Conservation (phyloP, 2,888 invertebrate species). For the Tetranychus truncatus region DNA sequence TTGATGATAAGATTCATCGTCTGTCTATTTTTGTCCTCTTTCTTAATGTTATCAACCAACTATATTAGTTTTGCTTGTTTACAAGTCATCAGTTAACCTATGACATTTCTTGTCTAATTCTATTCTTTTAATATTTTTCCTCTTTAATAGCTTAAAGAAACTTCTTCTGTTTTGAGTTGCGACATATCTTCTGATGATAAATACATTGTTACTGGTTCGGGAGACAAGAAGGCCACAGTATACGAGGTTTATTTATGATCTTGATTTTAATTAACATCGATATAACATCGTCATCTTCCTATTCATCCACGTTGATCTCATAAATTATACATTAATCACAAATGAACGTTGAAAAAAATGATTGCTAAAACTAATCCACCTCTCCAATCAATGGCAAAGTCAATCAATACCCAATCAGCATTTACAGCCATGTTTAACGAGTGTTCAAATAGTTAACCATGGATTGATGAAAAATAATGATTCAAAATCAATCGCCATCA, state of each 20-base stretch:
- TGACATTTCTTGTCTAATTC: slow-evolving; percentile 41
- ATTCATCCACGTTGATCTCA: background rate
- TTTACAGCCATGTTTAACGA: too few species aligned
- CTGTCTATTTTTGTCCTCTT: background rate
- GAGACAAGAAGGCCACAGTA: slow-evolving; percentile 88
- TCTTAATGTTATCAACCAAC: background rate
- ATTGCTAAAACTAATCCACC: background rate
- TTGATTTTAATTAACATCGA: background rate
- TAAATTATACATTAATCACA: background rate
- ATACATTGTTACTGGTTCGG: slow-evolving; percentile 87
- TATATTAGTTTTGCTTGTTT: background rate
- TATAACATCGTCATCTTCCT: background rate
- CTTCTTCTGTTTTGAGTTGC: slow-evolving; percentile 84
- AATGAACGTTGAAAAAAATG: background rate
- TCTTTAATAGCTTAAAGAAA: slow-evolving; percentile 86
- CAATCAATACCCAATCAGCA: too few species aligned
- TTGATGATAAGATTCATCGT: background rate
- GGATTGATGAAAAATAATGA: too few species aligned
- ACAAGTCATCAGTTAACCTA: background rate
- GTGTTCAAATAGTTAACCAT: too few species aligned
- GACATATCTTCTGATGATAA: slow-evolving; percentile 92
- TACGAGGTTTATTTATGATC: slow-evolving; percentile 51
- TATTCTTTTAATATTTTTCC: slow-evolving; percentile 43
- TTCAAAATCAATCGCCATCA: too few species aligned
- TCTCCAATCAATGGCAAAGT: background rate